Evolutionary conservation across 2,797 vertebrate genomes (phyloP).

Genomic region (Brachymystax lenok): DNA sequence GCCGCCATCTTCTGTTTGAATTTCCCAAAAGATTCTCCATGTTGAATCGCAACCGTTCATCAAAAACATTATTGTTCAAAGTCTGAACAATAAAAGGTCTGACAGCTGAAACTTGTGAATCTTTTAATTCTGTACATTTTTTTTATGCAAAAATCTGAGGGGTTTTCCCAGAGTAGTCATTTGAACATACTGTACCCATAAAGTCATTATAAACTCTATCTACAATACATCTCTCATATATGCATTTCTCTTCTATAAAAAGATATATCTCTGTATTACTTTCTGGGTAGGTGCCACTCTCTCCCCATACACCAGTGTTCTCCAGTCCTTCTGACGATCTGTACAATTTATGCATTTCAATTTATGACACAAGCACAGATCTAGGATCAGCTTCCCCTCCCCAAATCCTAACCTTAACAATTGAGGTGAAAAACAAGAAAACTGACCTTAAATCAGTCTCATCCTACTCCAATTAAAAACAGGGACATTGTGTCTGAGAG

Average conservation of each 20-base stretch:
- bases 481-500: not conserved
- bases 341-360: not conserved
- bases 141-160: slow-evolving; percentile 43
- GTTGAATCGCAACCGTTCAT: not conserved
- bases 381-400: not conserved
- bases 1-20: not conserved
- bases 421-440: not conserved
- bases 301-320: not conserved
- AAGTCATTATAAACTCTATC: not conserved
- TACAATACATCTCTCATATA: slow-evolving; percentile 1
- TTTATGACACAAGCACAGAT: not conserved
- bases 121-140: slow-evolving; percentile 37
- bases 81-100: not conserved
- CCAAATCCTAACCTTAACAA: not conserved
- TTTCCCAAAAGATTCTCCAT: too few relatives aligned
- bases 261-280: not conserved
- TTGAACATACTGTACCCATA: not conserved
- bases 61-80: not conserved
- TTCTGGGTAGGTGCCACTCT: slow-evolving; percentile 4
- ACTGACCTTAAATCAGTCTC: not conserved
- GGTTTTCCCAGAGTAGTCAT: not conserved
- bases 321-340: not conserved
- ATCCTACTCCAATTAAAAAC: not conserved
- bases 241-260: not conserved
- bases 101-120: slow-evolving; percentile 1